Evolutionary conservation across 2,888 invertebrate genomes (phyloP), one percentile per base, ranked within the genome.

Genomic region (Leptogaster cylindrica): DNA sequence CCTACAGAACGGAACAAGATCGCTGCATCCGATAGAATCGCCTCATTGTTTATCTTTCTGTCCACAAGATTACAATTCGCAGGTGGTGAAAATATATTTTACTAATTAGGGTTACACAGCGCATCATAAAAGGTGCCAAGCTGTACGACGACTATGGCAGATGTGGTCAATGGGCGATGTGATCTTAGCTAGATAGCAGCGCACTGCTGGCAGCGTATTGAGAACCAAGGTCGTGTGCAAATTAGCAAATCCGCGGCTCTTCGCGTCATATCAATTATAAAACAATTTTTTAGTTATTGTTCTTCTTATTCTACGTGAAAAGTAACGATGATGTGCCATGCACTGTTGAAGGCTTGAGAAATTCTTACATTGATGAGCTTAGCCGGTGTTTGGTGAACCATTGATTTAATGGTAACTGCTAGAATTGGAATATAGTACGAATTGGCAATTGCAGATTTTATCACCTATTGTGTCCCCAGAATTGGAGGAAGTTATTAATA

Each of bases 21-120:
- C 52, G 31, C 16, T 18, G 23, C 5, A 14, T 14, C 12, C 36
- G 68, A 68, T 68, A 68, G 65, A 27, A 68, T 64, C 64, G n/a
- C 41, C 41, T 64, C 50, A 64, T 68, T 68, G 68, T 64, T 46
- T 44, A 23, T 28, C 12, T 23, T 23, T n/a, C 64, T 44, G 64
- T 68, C 64, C 68, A 33, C 64, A 68, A 67, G 65, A 68, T 41
- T 36, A 44, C 25, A 33, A 28, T 64, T 36, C 14, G 7, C 8
- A 1, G 25, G 10, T 7, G 58, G 23, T n/a, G 12, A 14, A 41
- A 58, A 58, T 58, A 28, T 55, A 18, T 41, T 55, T 31, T 23
- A 18, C 20, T 55, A 31, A 55, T 55, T 55, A 55, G 18, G 52
- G 18, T 16, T 18, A 28, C 4, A 16, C 27, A 16, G n/a, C 20